Evolutionary conservation across 2,888 invertebrate genomes (phyloP).

Genomic region (Melolontha melolontha): DNA sequence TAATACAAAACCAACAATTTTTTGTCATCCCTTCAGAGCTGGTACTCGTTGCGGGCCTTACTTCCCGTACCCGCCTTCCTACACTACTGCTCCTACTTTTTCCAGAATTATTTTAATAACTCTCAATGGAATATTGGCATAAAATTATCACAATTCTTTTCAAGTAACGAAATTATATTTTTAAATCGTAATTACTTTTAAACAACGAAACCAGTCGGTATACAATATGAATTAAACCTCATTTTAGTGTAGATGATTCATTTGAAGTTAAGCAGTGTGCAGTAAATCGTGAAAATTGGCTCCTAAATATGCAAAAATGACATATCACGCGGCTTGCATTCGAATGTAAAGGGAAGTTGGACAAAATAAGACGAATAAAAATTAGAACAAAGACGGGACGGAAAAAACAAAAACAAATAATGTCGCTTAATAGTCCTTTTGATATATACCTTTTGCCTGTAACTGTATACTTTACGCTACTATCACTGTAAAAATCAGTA

Average conservation of each 20-base stretch:
- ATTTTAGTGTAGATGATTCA: background rate
- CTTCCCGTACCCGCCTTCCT: no score
- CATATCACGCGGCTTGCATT: conserved; percentile 39
- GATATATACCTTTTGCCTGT: conserved; percentile 54
- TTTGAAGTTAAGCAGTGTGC: background rate
- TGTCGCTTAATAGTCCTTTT: conserved; percentile 53
- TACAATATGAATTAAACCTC: no score
- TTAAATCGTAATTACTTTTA: no score
- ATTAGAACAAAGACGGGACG: background rate
- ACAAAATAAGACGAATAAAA: conserved; percentile 36
- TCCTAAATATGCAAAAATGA: conserved; percentile 44
- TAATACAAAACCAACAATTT: no score
- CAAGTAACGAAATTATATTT: no score
- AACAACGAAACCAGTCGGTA: no score
- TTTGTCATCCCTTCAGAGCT: no score
- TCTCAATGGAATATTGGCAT: no score
- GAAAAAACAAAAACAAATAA: conserved; percentile 18
- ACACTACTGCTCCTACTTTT: no score
- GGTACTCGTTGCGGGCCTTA: no score
- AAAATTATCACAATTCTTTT: no score
- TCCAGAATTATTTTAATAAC: no score
- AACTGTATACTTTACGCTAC: conserved; percentile 50
- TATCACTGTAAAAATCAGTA: conserved; percentile 52
- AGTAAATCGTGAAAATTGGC: conserved; percentile 5
- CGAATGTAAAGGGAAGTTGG: conserved; percentile 37